Evolutionary conservation across 2,888 invertebrate genomes (phyloP).

Genomic region (Pandemis corylana): DNA sequence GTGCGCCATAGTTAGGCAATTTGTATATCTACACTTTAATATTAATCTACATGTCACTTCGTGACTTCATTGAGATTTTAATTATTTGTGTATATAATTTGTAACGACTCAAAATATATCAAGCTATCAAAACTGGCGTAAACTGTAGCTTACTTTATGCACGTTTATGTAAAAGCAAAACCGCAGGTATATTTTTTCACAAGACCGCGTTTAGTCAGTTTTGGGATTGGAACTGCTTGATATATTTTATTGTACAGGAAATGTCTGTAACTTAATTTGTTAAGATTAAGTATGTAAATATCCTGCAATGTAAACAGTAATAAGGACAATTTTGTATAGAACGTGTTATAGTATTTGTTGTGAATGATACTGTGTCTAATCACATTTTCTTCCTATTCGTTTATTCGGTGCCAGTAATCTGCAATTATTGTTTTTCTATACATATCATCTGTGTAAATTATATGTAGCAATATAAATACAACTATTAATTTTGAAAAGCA

Average conservation of each 20-base stretch:
- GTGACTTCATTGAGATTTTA: conserved; percentile 32
- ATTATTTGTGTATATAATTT: conserved; percentile 49
- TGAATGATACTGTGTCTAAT: conserved; percentile 61
- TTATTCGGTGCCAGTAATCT: conserved; percentile 58
- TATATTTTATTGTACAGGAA: conserved; percentile 59
- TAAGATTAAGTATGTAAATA: conserved; percentile 77
- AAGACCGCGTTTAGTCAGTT: background rate
- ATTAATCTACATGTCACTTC: conserved; percentile 30
- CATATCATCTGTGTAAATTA: conserved; percentile 38
- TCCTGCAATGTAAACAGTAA: conserved; percentile 58
- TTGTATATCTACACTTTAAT: conserved; percentile 39
- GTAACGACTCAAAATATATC: conserved; percentile 52
- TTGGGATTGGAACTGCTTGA: conserved; percentile 43
- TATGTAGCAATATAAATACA: conserved; percentile 31
- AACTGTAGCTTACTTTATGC: conserved; percentile 2
- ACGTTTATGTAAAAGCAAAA: conserved; percentile 2
- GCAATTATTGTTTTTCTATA: conserved; percentile 25
- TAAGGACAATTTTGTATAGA: conserved; percentile 77
- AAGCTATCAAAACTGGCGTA: conserved; percentile 46
- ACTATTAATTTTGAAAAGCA: conserved; percentile 29
- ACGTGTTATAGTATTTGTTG: conserved; percentile 68
- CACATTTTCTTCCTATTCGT: conserved; percentile 52
- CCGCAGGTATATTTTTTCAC: conserved; percentile 24
- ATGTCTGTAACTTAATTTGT: conserved; percentile 58
- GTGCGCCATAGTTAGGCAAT: conserved; percentile 39